Conservation (phyloP, 2,888 invertebrate species). For the Homarus gammarus region DNA sequence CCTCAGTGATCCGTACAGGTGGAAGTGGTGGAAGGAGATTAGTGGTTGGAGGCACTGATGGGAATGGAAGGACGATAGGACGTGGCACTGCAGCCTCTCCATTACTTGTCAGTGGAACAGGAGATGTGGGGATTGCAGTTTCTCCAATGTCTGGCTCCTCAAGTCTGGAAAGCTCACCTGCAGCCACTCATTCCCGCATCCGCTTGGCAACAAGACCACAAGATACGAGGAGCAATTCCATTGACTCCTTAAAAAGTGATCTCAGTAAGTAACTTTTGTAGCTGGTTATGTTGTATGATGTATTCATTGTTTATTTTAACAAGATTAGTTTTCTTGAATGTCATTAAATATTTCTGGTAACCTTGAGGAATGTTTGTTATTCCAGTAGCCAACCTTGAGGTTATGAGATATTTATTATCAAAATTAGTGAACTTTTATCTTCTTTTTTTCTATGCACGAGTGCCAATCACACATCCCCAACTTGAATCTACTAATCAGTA, state of each 20-base stretch:
- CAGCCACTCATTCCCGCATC: slow-evolving; percentile 48
- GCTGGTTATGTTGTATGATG: background rate
- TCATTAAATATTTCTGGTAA: background rate
- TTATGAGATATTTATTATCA: background rate
- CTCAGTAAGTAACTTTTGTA: slow-evolving; percentile 68
- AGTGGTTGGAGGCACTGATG: slow-evolving; percentile 39
- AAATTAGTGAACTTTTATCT: background rate
- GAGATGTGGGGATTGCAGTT: slow-evolving; percentile 26
- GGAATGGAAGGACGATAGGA: slow-evolving; percentile 23
- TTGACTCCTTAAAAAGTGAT: slow-evolving; percentile 75
- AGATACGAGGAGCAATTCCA: slow-evolving; percentile 71
- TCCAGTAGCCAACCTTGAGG: background rate
- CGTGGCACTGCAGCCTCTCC: slow-evolving; percentile 46
- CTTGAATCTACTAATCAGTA: background rate
- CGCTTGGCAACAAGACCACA: slow-evolving; percentile 65
- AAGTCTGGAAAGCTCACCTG: slow-evolving; percentile 58
- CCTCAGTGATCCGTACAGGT: slow-evolving; percentile 59
- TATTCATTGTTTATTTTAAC: background rate
- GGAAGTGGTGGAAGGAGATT: slow-evolving; percentile 48
- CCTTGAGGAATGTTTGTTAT: background rate
- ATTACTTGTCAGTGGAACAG: slow-evolving; percentile 38
- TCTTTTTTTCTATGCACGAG: background rate
- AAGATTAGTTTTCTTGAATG: background rate
- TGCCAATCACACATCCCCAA: background rate
- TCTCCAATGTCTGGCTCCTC: slow-evolving; percentile 69